Conservation (phyloP, 2,888 invertebrate species). For the Macrophya alboannulata region DNA sequence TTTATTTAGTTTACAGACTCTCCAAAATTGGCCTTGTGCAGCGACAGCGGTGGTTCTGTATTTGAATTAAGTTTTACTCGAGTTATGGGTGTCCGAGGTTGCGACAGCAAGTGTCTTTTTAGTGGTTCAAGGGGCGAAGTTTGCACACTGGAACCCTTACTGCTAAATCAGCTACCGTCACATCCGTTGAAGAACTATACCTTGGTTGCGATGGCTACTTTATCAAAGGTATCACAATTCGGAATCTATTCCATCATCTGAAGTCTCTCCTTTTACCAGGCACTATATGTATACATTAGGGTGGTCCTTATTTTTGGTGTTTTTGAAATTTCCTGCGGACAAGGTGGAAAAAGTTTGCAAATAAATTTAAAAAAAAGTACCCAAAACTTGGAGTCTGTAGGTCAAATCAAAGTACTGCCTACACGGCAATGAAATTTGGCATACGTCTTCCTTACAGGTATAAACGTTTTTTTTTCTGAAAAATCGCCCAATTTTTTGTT, state of each 20-base stretch:
- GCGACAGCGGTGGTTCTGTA: constrained; percentile 97
- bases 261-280: background rate
- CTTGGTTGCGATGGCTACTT: constrained; percentile 95
- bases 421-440: too few species aligned
- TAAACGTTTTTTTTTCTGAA: too few species aligned
- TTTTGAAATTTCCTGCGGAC: too few species aligned
- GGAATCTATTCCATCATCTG: background rate
- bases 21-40: constrained; percentile 88
- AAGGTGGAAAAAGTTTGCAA: too few species aligned
- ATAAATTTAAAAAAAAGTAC: too few species aligned
- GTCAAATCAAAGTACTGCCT: too few species aligned
- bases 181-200: constrained; percentile 89
- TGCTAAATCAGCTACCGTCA: constrained; percentile 82
- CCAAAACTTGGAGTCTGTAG: too few species aligned
- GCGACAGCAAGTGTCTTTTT: constrained; percentile 96
- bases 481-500: too few species aligned
- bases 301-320: too few species aligned
- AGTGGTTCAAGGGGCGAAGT: constrained; percentile 99
- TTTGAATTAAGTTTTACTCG: constrained; percentile 96
- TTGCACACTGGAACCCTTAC: constrained; percentile 87
- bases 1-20: constrained; percentile 85
- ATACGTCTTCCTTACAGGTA: too few species aligned
- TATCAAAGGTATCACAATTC: constrained; percentile 88
- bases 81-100: constrained; percentile 93
- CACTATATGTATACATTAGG: too few species aligned